Evolutionary conservation across 1,140 invertebrate species (phyloP).

Genomic region (Procambarus clarkii): DNA sequence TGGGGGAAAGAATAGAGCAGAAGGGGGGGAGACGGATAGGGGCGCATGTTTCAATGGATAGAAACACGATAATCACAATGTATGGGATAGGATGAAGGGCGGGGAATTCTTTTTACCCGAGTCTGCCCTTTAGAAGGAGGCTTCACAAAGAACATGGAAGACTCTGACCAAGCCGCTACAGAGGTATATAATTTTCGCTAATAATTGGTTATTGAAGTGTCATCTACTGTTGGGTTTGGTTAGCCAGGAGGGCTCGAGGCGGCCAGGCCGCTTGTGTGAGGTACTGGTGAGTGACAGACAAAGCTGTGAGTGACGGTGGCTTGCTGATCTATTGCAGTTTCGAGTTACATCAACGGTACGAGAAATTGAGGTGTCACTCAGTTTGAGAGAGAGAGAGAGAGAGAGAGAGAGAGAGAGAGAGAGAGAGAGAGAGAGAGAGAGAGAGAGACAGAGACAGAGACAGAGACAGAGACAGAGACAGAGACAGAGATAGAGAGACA

Average conservation of each 20-base stretch:
- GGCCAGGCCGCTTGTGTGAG: neutral
- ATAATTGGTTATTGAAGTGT: slow-evolving; percentile 60
- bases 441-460: too few species aligned
- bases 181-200: slow-evolving; percentile 50
- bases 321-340: too few species aligned
- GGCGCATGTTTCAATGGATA: slow-evolving; percentile 32
- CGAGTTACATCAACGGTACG: too few species aligned
- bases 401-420: too few species aligned
- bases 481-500: too few species aligned
- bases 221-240: slow-evolving; percentile 48
- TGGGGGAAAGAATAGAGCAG: neutral
- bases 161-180: slow-evolving; percentile 11
- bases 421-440: too few species aligned
- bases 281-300: too few species aligned
- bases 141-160: slow-evolving; percentile 33
- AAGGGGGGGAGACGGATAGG: too few species aligned
- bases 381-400: too few species aligned
- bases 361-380: too few species aligned
- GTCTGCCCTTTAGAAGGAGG: slow-evolving; percentile 25
- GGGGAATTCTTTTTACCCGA: slow-evolving; percentile 27
- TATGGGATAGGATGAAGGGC: neutral
- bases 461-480: too few species aligned
- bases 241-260: neutral
- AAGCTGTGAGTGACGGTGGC: too few species aligned
- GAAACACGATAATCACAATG: slow-evolving; percentile 41